Evolutionary conservation across 2,888 invertebrate species (phyloP), one percentile per base, ranked within the genome.

Genomic region (Vanessa cardui): DNA sequence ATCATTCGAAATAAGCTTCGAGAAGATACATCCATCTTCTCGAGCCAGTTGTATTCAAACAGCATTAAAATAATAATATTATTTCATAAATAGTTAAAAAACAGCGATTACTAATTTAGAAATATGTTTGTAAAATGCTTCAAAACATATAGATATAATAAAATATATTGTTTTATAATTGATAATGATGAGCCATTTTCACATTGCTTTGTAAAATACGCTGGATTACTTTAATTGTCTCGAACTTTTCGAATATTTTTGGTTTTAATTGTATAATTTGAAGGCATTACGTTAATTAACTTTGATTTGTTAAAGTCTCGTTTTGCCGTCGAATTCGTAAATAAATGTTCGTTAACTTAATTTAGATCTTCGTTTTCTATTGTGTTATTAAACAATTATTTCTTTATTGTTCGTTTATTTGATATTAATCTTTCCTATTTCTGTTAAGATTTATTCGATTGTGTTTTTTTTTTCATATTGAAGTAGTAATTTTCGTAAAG

Each of bases 201-300:
- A 12, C 50, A 50, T 50, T 21, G 50, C 49, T 39, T 58, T 54
- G 64, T 64, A 47, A 58, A 64, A 49, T n/a, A 58, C 58, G n/a
- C 56, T n/a, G 50, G n/a, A 58, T 49, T 58, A 58, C 59, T 58
- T 64, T 64, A 64, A 64, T 64, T 26, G 58, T 64, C 49, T 44
- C 20, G 20, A 45, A 39, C 20, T 18, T 59, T 45, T 49, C 50
- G 50, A 45, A 59, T 45, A 50, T 59, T 52, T 64, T 39, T 54
- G 2, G 31, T 54, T 59, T 59, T 64, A 64, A 64, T 64, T 64
- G 59, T 58, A 59, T 64, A 64, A 64, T 64, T 64, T 59, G 50
- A 56, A 64, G 59, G 59, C 39, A 49, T 59, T 59, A 50, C 52
- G 44, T 59, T 64, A 52, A 59, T 64, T 64, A 64, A 64, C 50